phyloP scores from a whole-genome alignment of 2,888 invertebrate genomes.

The Philonicus albiceps region DNA sequence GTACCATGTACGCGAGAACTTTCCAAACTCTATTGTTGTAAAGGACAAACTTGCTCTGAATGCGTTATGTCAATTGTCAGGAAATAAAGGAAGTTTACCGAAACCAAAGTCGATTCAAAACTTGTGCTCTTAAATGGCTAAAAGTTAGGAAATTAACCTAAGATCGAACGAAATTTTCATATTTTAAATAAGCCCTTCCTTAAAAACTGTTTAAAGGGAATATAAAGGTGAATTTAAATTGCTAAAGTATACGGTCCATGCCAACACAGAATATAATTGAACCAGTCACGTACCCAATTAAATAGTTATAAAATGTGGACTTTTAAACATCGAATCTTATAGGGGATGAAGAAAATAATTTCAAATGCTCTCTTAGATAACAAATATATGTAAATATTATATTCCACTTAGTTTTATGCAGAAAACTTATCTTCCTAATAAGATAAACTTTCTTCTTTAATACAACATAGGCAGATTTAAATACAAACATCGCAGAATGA shows the following conservation, averaged over 20 bases:
- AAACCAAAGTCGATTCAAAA: neutral
- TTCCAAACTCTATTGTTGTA: constrained; percentile 3
- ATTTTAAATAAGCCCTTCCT: neutral
- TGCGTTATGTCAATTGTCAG: constrained; percentile 4
- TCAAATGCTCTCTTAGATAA: neutral
- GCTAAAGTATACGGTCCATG: neutral
- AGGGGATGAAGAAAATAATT: neutral
- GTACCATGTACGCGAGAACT: neutral
- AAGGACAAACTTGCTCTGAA: neutral
- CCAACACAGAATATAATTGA: neutral
- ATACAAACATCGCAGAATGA: too few relatives aligned
- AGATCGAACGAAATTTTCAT: neutral
- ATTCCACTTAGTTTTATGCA: neutral
- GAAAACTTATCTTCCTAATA: too few relatives aligned
- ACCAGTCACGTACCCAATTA: neutral
- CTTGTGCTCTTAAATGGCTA: neutral
- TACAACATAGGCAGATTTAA: too few relatives aligned
- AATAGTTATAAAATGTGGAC: neutral
- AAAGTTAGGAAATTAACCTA: neutral
- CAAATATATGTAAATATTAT: neutral
- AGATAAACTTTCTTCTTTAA: too few relatives aligned
- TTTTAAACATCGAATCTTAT: neutral
- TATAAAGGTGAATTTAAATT: neutral
- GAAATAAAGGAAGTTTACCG: neutral
- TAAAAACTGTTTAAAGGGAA: neutral